Base-by-base conservation (phyloP, 2,888 invertebrate genomes). In the Chalcosyrphus nemorum region DNA sequence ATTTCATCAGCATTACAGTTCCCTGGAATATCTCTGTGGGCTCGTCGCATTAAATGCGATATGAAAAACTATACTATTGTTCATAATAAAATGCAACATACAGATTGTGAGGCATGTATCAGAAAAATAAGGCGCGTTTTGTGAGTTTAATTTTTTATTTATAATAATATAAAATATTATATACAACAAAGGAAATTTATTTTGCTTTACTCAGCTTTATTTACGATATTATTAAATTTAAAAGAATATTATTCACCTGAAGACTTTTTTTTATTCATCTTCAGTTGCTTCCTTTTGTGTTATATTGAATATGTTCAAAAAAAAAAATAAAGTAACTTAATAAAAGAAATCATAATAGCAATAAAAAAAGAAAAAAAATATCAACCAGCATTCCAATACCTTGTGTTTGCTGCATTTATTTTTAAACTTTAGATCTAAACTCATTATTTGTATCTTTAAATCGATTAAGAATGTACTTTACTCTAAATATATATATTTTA, bases 161-260 rank as follows among this genome's bases (percentile, higher is more conserved):
- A 74, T 85, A 74, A 80, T 80, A 59, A 70, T 85, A 85, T 75
- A 81, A 85, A 81, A 81, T 85, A 81, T 81, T 65, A 80, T 81
- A 70, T 85, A 85, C 80, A 81, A 81, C 81, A 85, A 57, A 81
- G 68, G 68, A 81, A 80, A 84, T 52, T 45, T 78, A 19, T 72
- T 72, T 78, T 45, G 35, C 45, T 63, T 75, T 81, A 35, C 50
- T 68, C 17, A 70, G 38, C 29, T 77, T 77, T 41, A 45, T 52
- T 59, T 35, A 35, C 17, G 15, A 6, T 74, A 32, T 75, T 52
- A 32, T 65, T 63, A 35, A 47, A 66, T 27, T 32, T 66, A 11
- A 45, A 35, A 27, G 52, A 29, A 47, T 63, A 35, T 47, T 57
- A 17, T 21, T 45, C n/a, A 43, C 29, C 45, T 45, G 47, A 71